These are phyloP conservation scores for Contarinia nasturtii DNA, from an alignment of 1,140 invertebrate species.

Conservation along the genomic window DNA sequence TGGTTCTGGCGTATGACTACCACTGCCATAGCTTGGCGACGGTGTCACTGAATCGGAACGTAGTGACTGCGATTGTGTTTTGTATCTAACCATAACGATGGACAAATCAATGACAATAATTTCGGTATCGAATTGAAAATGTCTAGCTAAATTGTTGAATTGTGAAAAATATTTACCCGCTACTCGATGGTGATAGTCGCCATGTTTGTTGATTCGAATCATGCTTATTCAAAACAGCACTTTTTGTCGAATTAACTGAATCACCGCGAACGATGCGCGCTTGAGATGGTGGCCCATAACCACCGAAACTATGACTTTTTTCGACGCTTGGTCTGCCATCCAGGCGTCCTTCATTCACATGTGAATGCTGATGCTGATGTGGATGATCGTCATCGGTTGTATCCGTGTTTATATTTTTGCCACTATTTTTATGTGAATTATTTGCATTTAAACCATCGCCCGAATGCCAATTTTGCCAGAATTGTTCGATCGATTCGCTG, in stretches of 20 bases:
- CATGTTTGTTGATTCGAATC: slow-evolving; percentile 44
- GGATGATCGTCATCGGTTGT: slow-evolving; percentile 3
- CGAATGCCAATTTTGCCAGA: slow-evolving; percentile 10
- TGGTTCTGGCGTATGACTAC: slow-evolving; percentile 17
- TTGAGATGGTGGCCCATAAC: slow-evolving; percentile 32
- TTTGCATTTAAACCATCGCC: slow-evolving; percentile 10
- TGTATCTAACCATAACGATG: slow-evolving; percentile 13
- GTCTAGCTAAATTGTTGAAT: not conserved
- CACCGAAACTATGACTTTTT: slow-evolving; percentile 73
- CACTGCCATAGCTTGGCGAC: slow-evolving; percentile 36
- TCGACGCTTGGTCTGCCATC: slow-evolving; percentile 39
- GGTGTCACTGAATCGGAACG: slow-evolving; percentile 56
- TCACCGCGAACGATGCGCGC: slow-evolving; percentile 23
- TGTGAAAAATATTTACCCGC: slow-evolving; percentile 45
- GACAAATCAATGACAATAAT: not conserved
- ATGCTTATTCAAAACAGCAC: slow-evolving; percentile 46
- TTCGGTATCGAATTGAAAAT: no score
- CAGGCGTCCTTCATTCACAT: slow-evolving; percentile 15
- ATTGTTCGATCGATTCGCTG: not conserved
- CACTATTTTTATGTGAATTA: slow-evolving; percentile 8
- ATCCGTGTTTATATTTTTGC: no score
- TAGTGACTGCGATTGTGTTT: slow-evolving; percentile 40
- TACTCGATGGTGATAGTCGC: slow-evolving; percentile 61
- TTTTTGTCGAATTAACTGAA: slow-evolving; percentile 28
- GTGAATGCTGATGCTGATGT: slow-evolving; percentile 30